phyloP scores from a whole-genome alignment of 2,888 invertebrate genomes.

The Scaptomyza parva region DNA sequence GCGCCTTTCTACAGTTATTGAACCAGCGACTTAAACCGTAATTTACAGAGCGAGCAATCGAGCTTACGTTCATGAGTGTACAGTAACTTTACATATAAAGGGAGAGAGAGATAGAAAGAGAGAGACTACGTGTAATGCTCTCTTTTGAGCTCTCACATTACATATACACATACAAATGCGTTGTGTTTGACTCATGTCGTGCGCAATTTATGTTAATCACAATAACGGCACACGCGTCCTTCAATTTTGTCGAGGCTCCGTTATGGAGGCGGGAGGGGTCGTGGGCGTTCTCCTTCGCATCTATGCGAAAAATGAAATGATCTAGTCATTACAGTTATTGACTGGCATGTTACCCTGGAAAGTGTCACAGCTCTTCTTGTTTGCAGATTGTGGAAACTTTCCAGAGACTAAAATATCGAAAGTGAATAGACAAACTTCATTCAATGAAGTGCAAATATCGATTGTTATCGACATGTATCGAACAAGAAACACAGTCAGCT shows the following conservation, averaged over 20 bases:
- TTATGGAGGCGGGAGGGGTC: neutral
- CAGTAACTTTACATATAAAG: neutral
- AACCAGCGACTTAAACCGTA: constrained; percentile 8
- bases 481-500: too few relatives aligned
- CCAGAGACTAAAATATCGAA: too few relatives aligned
- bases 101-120: neutral
- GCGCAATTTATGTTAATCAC: constrained; percentile 67
- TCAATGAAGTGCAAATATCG: too few relatives aligned
- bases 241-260: constrained; percentile 5
- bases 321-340: neutral
- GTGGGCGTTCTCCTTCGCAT: constrained; percentile 6
- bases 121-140: neutral
- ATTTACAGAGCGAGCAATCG: constrained; percentile 1
- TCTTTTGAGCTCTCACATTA: neutral
- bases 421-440: too few relatives aligned
- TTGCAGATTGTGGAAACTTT: too few relatives aligned
- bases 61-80: neutral
- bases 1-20: constrained; percentile 5
- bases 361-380: too few relatives aligned
- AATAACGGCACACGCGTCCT: constrained; percentile 10
- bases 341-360: constrained; percentile 5
- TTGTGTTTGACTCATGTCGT: constrained; percentile 8
- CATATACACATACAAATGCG: neutral
- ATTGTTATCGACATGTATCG: too few relatives aligned
- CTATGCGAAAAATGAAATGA: neutral